phyloP scores from a whole-genome alignment of 2,888 invertebrate species.

The Cryptus armator region DNA sequence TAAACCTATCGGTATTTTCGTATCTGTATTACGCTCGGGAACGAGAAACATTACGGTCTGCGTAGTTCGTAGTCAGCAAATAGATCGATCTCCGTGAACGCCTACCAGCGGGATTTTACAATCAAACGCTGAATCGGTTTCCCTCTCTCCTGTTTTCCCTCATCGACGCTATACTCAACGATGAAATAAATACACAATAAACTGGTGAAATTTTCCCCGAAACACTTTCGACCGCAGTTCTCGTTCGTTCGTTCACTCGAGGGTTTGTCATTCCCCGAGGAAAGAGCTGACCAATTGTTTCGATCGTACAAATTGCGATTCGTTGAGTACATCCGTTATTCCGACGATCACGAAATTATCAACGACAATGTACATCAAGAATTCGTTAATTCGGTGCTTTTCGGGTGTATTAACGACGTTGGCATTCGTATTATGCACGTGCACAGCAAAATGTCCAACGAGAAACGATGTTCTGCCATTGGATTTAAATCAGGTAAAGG shows the following conservation, averaged over 20 bases:
- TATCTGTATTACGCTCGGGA: background rate
- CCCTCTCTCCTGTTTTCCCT: background rate
- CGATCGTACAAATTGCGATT: background rate
- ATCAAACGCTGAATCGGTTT: constrained; percentile 1
- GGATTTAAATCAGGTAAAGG: constrained; percentile 69
- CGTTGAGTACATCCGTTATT: background rate
- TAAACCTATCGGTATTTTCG: constrained; percentile 22
- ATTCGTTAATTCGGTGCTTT: constrained; percentile 7
- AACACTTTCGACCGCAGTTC: constrained; percentile 24
- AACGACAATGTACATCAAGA: constrained; percentile 6
- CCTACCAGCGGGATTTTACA: background rate
- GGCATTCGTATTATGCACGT: constrained; percentile 44
- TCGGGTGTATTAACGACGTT: constrained; percentile 37
- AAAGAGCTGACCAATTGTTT: background rate
- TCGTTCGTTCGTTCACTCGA: constrained; percentile 22
- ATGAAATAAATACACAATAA: constrained; percentile 9
- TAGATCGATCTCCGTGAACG: background rate
- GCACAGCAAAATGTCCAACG: constrained; percentile 62
- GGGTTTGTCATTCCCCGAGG: background rate
- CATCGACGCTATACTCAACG: background rate
- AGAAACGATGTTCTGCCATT: constrained; percentile 60
- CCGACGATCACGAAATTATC: background rate
- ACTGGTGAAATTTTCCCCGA: constrained; percentile 18
- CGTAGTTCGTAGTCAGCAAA: constrained; percentile 8
- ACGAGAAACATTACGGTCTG: constrained; percentile 4